Evolutionary conservation across 1,140 invertebrate genomes (phyloP).

Genomic region (Drosophila setifemur): DNA sequence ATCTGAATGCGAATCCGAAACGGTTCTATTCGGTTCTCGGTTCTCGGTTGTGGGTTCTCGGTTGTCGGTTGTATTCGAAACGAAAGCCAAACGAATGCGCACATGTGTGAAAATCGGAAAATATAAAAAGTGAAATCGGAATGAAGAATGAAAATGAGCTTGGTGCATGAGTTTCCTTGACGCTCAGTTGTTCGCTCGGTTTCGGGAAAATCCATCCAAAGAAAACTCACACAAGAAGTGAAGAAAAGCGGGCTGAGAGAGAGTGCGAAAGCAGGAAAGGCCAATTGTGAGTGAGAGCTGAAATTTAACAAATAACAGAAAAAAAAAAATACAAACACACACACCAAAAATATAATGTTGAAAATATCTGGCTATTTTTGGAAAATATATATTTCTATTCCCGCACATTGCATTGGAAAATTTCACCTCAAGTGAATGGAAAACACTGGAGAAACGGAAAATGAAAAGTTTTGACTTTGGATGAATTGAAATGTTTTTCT

Average conservation of each 20-base stretch:
- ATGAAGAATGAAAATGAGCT: slow-evolving; percentile 59
- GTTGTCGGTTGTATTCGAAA: slow-evolving; percentile 37
- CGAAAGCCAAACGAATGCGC: not conserved
- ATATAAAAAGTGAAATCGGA: slow-evolving; percentile 60
- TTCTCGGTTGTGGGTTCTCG: too few species aligned
- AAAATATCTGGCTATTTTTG: slow-evolving; percentile 78
- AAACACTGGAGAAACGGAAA: slow-evolving; percentile 26
- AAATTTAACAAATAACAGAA: too few species aligned
- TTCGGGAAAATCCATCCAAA: slow-evolving; percentile 65
- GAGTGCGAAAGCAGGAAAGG: slow-evolving; percentile 59
- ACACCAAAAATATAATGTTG: slow-evolving; percentile 68
- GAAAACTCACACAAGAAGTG: slow-evolving; percentile 19
- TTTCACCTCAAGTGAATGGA: slow-evolving; percentile 28
- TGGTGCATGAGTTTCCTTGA: slow-evolving; percentile 72
- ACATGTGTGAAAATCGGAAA: slow-evolving; percentile 53
- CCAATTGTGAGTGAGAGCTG: slow-evolving; percentile 69
- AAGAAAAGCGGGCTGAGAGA: slow-evolving; percentile 20
- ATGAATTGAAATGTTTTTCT: slow-evolving; percentile 22
- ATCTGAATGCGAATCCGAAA: slow-evolving; percentile 13
- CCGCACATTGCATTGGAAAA: slow-evolving; percentile 64
- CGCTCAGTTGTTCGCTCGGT: slow-evolving; percentile 30
- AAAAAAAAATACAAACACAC: too few species aligned
- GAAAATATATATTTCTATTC: slow-evolving; percentile 64
- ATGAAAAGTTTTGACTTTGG: slow-evolving; percentile 19
- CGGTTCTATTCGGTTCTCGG: slow-evolving; percentile 1